A percentile compares a stretch with the other conserved stretches of the same genome.
These are phyloP conservation scores for Drosophila arizonae DNA, from an alignment of 1,140 invertebrate genomes.

Conservation along the genomic window DNA sequence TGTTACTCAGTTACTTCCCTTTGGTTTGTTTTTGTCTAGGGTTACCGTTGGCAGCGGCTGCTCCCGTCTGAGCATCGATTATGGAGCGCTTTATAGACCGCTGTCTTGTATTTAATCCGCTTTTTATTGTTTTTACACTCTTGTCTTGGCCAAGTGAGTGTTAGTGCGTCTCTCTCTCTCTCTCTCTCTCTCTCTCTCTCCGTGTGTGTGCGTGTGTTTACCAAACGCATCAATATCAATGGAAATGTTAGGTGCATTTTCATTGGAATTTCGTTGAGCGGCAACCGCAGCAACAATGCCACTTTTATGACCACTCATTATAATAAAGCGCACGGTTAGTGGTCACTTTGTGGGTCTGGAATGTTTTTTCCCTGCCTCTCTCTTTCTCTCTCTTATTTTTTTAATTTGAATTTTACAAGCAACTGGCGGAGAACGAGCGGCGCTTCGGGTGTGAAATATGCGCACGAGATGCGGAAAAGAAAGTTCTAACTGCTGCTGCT, in stretches of 20 bases:
- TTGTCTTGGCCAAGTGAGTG: constrained; percentile 33
- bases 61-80: constrained; percentile 73
- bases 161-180: not conserved
- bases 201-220: constrained; percentile 27
- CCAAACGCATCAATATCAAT: constrained; percentile 60
- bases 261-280: constrained; percentile 64
- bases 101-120: constrained; percentile 76
- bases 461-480: constrained; percentile 35
- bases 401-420: constrained; percentile 76
- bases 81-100: constrained; percentile 67
- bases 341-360: constrained; percentile 62
- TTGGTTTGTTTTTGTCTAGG: constrained; percentile 37
- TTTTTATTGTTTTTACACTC: constrained; percentile 82
- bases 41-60: constrained; percentile 48
- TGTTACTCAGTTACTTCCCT: constrained; percentile 49
- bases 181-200: no score
- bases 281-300: constrained; percentile 55
- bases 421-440: constrained; percentile 22
- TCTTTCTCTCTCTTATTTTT: not conserved
- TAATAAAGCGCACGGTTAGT: constrained; percentile 81
- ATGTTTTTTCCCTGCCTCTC: constrained; percentile 41
- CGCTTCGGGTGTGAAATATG: constrained; percentile 73
- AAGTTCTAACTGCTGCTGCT: constrained; percentile 52
- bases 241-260: constrained; percentile 73
- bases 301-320: constrained; percentile 80